phyloP scores from a whole-genome alignment of 2,888 invertebrate genomes.

The Mechanitis messenoides region DNA sequence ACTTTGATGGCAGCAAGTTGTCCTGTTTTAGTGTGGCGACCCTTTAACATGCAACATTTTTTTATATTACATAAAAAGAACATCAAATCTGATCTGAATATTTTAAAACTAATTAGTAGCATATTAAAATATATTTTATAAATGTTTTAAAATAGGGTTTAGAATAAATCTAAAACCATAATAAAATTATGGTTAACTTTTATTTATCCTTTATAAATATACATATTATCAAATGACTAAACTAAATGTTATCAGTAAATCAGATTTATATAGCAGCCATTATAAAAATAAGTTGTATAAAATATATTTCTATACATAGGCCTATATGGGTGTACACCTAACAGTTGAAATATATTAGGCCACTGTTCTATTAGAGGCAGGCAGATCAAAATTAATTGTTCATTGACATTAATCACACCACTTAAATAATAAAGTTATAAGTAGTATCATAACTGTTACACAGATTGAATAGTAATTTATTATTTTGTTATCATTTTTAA shows the following conservation, averaged over 20 bases:
- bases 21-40: conserved; percentile 99
- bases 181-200: background rate
- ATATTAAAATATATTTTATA: background rate
- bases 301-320: background rate
- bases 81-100: too few species aligned
- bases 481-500: background rate
- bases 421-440: conserved; percentile 27
- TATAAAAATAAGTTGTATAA: background rate
- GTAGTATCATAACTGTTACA: conserved; percentile 18
- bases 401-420: conserved; percentile 59
- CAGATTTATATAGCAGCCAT: background rate
- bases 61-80: too few species aligned
- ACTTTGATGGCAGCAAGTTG: conserved; percentile 99
- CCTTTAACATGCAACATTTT: conserved; percentile 75
- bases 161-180: background rate
- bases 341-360: conserved; percentile 22
- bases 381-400: conserved; percentile 46
- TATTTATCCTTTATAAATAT: background rate
- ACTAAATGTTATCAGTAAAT: conserved; percentile 3
- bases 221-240: background rate
- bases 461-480: background rate
- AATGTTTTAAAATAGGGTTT: background rate
- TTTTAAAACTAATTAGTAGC: too few species aligned
- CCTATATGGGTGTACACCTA: conserved; percentile 9
- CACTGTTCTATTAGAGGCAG: conserved; percentile 26